Evolutionary conservation across 1,140 invertebrate genomes (phyloP), one percentile per base, ranked within the genome.

Genomic region (Drosophila kanapiae): DNA sequence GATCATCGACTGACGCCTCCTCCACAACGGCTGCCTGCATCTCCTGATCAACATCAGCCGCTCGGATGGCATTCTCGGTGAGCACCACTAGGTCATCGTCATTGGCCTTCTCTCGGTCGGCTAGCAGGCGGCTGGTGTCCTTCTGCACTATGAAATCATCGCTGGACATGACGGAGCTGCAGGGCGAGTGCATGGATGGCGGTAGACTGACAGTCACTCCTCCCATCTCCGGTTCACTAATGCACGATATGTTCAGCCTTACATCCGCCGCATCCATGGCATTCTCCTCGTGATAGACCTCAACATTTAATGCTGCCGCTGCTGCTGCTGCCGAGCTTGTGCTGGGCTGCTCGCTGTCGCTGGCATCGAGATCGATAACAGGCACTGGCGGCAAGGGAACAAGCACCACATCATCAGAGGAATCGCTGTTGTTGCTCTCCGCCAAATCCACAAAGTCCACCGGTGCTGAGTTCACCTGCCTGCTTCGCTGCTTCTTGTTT

Each of bases 71-170:
- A 53, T 72, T 78, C 18, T 87, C 77, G 0, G 86, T 91, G 6
- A 92, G 49, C 4, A 91, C 58, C 6, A 86, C 27, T 1, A 92
- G 54, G 65, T 92, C 91, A 3, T 91, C 84, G 18, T 92, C 91
- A 13, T 80, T 81, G 11, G 83, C 83, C 31, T 78, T 67, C 2
- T 65, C 83, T n/a, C 40, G 53, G 3, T 90, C 84, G 6, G 64
- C 75, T 14, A 80, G 38, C 18, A 91, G 38, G 6, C 90, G 86
- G 31, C 68, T 70, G 11, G 78, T 91, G 33, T 93, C 91, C 40
- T 79, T 83, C 35, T 92, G 91, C 0, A 87, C 91, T 61, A 92
- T 92, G 7, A 93, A 92, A 47, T 92, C 91, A 78, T 93, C 92
- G 18, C 78, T 81, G 3, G 91, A 92, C 37, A 88, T 31, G 6